phyloP scores from a whole-genome alignment of 1,140 invertebrate species.

The Diabrotica virgifera region DNA sequence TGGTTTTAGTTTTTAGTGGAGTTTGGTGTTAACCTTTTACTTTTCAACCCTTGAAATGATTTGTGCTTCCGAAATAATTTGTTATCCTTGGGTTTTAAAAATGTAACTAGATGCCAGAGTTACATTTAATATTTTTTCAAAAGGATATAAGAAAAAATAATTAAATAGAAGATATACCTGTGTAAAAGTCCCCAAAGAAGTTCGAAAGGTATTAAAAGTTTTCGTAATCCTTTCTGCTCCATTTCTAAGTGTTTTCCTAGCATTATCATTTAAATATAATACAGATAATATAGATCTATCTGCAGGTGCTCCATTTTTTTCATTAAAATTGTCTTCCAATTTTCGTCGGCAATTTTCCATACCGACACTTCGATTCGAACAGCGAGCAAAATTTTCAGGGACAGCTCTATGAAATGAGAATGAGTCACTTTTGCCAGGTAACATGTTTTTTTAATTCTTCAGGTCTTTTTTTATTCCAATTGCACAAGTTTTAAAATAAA shows the following conservation, averaged over 20 bases:
- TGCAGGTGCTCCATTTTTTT: constrained; percentile 11
- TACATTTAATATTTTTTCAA: not conserved
- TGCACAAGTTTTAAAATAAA: no score
- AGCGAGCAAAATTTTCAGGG: constrained; percentile 26
- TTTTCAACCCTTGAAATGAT: no score
- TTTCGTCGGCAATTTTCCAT: constrained; percentile 32
- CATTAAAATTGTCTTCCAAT: constrained; percentile 36
- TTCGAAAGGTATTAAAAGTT: constrained; percentile 57
- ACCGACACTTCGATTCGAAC: constrained; percentile 26
- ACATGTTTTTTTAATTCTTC: not conserved
- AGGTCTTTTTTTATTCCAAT: no score
- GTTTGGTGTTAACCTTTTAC: no score
- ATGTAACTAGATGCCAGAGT: no score
- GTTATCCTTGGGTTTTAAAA: no score
- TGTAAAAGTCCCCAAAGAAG: constrained; percentile 57
- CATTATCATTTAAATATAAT: constrained; percentile 41
- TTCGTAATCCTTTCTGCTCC: constrained; percentile 57
- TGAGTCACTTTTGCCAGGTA: constrained; percentile 29
- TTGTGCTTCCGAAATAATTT: no score
- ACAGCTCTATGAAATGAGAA: constrained; percentile 36
- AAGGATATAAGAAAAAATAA: no score
- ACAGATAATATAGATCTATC: constrained; percentile 42
- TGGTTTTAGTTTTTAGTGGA: no score
- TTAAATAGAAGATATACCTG: constrained; percentile 48
- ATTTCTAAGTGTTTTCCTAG: constrained; percentile 51